Evolutionary conservation across 2,888 invertebrate species (phyloP), one percentile per base, ranked within the genome.

Genomic region (Pristionchus entomophagus): DNA sequence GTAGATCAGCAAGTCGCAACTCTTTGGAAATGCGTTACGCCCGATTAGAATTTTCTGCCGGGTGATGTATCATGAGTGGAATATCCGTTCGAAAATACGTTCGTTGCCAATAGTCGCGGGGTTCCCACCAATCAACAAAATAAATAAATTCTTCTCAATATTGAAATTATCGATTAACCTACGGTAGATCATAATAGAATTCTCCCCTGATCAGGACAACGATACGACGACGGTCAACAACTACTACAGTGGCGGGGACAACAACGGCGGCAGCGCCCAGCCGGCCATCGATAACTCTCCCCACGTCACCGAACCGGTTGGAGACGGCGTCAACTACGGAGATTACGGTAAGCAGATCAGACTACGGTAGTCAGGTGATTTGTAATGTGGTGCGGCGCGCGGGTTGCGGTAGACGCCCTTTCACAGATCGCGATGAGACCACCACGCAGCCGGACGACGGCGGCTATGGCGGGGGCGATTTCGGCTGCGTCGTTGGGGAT

Each of bases 141-240:
- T n/a, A n/a, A n/a, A n/a, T n/a, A n/a, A n/a, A n/a, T n/a, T n/a
- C n/a, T n/a, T n/a, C n/a, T n/a, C n/a, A n/a, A n/a, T n/a, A n/a
- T n/a, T n/a, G n/a, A n/a, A n/a, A n/a, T n/a, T n/a, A n/a, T n/a
- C n/a, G n/a, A n/a, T n/a, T n/a, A n/a, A n/a, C 8, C 56, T 56
- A 56, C 56, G 22, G 56, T 56, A 56, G n/a, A n/a, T 14, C 45
- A 6, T 45, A 45, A 45, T 59, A 8, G n/a, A 59, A 1, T 17
- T 65, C 17, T n/a, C 65, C n/a, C 56, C 35, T 19, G 10, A 82
- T 12, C 69, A 89, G 88, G 91, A 91, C 84, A 91, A 91, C 86
- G 91, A 91, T 83, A 91, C 91, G 8, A 91, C 89, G 65, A 86
- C 90, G 85, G 88, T 89, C 22, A 91, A 91, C 85, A 91, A 91